Percentiles rank a stretch among this genome's conserved stretches.
These are phyloP conservation scores for Anthopleura sola DNA, from an alignment of 64 coral and sea anemone species.

Conservation along the genomic window DNA sequence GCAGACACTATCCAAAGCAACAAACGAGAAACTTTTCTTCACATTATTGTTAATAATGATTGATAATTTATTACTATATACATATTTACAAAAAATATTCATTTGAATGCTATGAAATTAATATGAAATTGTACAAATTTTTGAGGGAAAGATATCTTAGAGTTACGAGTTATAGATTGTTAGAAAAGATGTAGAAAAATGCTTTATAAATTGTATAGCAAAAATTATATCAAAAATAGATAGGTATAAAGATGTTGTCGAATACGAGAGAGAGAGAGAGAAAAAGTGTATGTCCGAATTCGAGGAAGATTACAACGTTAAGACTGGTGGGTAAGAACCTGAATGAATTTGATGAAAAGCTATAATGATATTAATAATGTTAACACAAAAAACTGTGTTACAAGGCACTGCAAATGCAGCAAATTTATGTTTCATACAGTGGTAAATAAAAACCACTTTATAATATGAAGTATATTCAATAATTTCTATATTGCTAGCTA, in stretches of 20 bases:
- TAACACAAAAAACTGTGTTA: slow-evolving; percentile 19
- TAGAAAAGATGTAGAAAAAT: background rate
- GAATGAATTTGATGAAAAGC: background rate
- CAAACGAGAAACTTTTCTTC: background rate
- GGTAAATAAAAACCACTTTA: background rate
- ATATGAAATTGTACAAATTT: background rate
- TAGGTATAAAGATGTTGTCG: background rate
- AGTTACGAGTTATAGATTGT: background rate
- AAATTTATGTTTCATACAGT: background rate
- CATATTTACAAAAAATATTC: background rate
- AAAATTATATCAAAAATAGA: background rate
- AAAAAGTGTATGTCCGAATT: no score
- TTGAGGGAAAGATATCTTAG: background rate
- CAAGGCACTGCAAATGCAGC: slow-evolving; percentile 2
- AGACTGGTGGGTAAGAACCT: no score
- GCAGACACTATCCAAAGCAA: no score
- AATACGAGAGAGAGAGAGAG: background rate
- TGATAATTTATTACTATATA: slow-evolving; percentile 10
- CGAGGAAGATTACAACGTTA: no score
- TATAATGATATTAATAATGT: background rate
- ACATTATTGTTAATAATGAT: background rate
- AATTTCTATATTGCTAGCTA: background rate
- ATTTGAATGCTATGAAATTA: background rate
- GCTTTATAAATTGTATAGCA: background rate
- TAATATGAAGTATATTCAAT: background rate